Percentiles rank a stretch among this genome's conserved stretches.
phyloP scores from a whole-genome alignment of 30 jellyfish, hydroid and myxozoan species.

The Mastigias papua region DNA sequence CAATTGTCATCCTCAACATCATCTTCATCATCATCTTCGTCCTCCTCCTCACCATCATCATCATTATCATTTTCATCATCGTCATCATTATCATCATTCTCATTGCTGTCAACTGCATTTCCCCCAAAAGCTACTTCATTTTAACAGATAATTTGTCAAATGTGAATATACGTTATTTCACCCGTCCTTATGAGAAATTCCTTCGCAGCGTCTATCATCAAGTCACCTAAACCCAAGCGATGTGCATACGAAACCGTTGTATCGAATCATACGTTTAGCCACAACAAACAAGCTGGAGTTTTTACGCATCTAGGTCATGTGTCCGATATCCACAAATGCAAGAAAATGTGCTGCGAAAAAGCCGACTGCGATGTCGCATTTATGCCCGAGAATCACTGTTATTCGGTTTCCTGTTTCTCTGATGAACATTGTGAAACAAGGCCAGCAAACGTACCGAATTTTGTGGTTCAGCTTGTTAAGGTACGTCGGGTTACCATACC shows the following conservation, averaged over 20 bases:
- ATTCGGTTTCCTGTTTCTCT: conserved; percentile 95
- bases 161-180: no score
- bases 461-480: conserved; percentile 91
- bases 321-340: conserved; percentile 87
- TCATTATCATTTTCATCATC: no score
- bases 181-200: no score
- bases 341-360: conserved; percentile 88
- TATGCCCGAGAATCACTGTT: conserved; percentile 98
- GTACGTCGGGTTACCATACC: conserved; percentile 98
- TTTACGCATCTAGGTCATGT: conserved; percentile 97
- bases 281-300: conserved; percentile 97
- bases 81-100: no score
- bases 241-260: conserved; percentile 96
- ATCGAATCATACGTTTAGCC: conserved; percentile 91
- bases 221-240: conserved; percentile 74
- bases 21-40: no score
- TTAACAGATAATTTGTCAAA: no score
- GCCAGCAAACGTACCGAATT: conserved; percentile 91
- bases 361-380: conserved; percentile 98
- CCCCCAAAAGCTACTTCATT: no score
- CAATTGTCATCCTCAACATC: no score
- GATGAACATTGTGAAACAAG: conserved; percentile 98
- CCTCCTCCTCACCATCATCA: no score
- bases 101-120: no score
- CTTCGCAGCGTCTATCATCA: conserved; percentile 30